Evolutionary conservation across 2,797 vertebrate genomes (phyloP).

Genomic region (Galaxias olidus): DNA sequence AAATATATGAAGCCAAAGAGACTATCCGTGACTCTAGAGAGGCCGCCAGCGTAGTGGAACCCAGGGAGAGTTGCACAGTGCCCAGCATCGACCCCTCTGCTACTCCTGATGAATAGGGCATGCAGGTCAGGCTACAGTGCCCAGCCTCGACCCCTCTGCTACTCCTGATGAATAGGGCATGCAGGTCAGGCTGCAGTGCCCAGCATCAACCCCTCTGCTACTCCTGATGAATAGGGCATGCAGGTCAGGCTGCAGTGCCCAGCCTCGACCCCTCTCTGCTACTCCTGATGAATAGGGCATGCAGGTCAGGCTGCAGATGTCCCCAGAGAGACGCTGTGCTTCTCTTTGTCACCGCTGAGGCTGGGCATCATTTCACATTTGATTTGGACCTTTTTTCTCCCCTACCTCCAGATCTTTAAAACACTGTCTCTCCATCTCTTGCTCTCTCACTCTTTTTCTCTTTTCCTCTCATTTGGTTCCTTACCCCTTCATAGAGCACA

Average conservation of each 20-base stretch:
- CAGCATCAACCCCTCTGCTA: slow-evolving; percentile 20
- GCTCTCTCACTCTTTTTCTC: too few species aligned
- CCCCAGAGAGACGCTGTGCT: background rate
- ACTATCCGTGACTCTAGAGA: slow-evolving; percentile 34
- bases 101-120: slow-evolving; percentile 47
- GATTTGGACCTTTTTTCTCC: background rate
- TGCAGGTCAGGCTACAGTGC: slow-evolving; percentile 33
- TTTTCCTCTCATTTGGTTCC: too few species aligned
- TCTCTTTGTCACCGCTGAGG: background rate
- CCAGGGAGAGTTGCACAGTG: slow-evolving; percentile 42
- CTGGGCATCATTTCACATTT: background rate
- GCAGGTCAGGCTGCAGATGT: slow-evolving; percentile 24
- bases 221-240: slow-evolving; percentile 45
- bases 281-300: slow-evolving; percentile 46
- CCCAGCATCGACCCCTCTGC: slow-evolving; percentile 17
- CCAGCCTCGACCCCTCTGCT: slow-evolving; percentile 18
- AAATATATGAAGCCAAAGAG: slow-evolving; percentile 70
- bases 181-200: slow-evolving; percentile 33
- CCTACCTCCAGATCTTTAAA: too few species aligned
- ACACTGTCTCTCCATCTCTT: too few species aligned
- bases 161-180: slow-evolving; percentile 46
- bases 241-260: slow-evolving; percentile 41
- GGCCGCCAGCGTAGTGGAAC: slow-evolving; percentile 12
- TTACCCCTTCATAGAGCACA: background rate
- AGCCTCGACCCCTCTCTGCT: slow-evolving; percentile 18